A percentile compares a stretch with the other conserved stretches of the same genome.
Evolutionary conservation across 1,140 invertebrate species (phyloP).

Genomic region (Tribolium castaneum): DNA sequence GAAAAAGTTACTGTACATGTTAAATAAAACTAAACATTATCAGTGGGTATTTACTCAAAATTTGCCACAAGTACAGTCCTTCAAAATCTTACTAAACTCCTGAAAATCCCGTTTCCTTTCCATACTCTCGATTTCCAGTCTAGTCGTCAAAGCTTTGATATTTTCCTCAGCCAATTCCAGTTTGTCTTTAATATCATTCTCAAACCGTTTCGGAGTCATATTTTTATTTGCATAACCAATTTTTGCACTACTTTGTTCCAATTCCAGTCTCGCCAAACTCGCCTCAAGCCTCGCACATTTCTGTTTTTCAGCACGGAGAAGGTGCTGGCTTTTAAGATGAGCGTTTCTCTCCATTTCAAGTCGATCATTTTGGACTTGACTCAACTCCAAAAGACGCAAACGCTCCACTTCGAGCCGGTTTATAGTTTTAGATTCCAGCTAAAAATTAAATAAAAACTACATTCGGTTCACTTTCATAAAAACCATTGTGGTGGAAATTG

Average conservation of each 20-base stretch:
- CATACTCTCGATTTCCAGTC: slow-evolving; percentile 56
- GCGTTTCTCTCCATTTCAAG: slow-evolving; percentile 66
- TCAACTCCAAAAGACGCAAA: slow-evolving; percentile 67
- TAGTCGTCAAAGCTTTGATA: slow-evolving; percentile 58
- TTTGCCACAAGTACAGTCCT: slow-evolving; percentile 28
- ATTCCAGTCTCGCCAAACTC: slow-evolving; percentile 51
- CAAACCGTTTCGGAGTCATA: slow-evolving; percentile 5
- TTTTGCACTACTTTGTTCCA: slow-evolving; percentile 45
- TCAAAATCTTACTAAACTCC: slow-evolving; percentile 58
- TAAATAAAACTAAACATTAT: slow-evolving; percentile 19
- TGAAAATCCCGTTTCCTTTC: slow-evolving; percentile 59
- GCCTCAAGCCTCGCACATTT: slow-evolving; percentile 57
- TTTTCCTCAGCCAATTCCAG: slow-evolving; percentile 61
- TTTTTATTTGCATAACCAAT: slow-evolving; percentile 13
- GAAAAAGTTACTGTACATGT: slow-evolving; percentile 32
- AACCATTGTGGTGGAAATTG: too few relatives aligned
- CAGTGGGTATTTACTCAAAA: not conserved
- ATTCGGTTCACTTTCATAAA: too few relatives aligned
- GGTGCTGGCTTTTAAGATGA: slow-evolving; percentile 51
- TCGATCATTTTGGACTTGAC: slow-evolving; percentile 65
- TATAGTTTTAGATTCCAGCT: slow-evolving; percentile 14
- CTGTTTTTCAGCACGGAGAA: slow-evolving; percentile 54
- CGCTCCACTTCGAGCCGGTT: slow-evolving; percentile 68
- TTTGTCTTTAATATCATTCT: slow-evolving; percentile 47
- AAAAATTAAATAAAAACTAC: too few relatives aligned